Conservation (phyloP, 2,113 vertebrate species). For the Forbesichthys agassizii region DNA sequence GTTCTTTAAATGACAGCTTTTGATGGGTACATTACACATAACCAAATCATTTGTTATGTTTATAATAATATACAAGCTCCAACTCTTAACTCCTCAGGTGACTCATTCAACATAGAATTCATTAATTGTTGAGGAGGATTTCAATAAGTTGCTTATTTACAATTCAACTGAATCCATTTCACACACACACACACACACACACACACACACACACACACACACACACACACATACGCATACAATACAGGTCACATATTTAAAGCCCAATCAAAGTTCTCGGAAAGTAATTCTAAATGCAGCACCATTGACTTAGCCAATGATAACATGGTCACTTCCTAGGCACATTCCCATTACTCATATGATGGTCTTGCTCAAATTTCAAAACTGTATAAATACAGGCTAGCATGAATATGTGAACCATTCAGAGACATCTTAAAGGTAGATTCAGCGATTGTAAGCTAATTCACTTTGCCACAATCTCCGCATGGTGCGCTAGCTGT, state of each 20-base stretch:
- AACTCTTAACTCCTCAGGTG: no score
- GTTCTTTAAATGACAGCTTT: no score
- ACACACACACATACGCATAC: not conserved
- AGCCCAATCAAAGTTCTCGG: slow-evolving; percentile 4
- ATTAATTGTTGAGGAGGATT: no score
- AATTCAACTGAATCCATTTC: not conserved
- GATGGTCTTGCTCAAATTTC: not conserved
- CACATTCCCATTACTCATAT: not conserved
- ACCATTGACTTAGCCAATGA: slow-evolving; percentile 19
- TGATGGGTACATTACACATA: no score
- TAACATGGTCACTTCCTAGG: slow-evolving; percentile 22
- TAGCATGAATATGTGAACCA: not conserved
- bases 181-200: not conserved
- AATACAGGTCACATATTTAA: slow-evolving; percentile 9
- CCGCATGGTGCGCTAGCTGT: no score
- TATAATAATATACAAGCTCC: no score
- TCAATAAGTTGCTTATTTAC: no score
- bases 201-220: not conserved
- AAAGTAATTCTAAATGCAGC: slow-evolving; percentile 21
- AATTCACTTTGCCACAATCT: no score
- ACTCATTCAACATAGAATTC: no score
- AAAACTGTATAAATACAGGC: not conserved
- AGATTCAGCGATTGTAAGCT: not conserved
- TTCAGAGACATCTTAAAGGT: not conserved
- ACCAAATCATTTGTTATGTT: no score